Evolutionary conservation across 2,113 vertebrate genomes (phyloP), one percentile per base, ranked within the genome.

Genomic region (Girardinichthys multiradiatus): DNA sequence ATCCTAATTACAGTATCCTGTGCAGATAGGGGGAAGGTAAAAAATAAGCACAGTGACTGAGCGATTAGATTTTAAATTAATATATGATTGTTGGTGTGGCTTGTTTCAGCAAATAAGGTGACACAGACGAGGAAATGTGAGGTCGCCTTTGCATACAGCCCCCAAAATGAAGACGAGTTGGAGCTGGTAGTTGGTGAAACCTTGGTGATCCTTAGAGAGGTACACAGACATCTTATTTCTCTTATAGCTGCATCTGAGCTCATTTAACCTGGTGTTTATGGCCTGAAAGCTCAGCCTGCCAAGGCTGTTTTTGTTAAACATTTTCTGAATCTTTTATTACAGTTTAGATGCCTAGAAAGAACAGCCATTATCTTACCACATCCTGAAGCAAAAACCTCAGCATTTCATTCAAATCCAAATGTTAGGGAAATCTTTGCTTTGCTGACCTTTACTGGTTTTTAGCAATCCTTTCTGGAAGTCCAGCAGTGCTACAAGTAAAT

Each of bases 151-250:
- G 54, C 84, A 39, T 97, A 96, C 86, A 77, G 0, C 29, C 84
- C 94, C 0, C 0, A 77, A 31, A 94, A 95, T 67, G 64, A 87
- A 0, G 96, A 97, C 15, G 96, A 97, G 75, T 89, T 97, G 85
- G 80, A 86, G 60, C 89, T 97, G 85, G 83, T 81, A 57, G 76
- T 87, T 19, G 96, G 96, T 19, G 96, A 97, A 29, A 90, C 82
- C 11, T 62, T 97, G 60, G 95, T 96, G 77, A 86, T 97, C 73
- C 48, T 97, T 80, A 93, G 72, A 85, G 95, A 97, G 95, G 86
- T 87, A 80, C 4, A 37, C 0, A 4, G 17, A 83, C 54, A 26
- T 59, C 51, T 48, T 69, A 64, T 76, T 2, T 4, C 39, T 45
- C 39, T 37, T 21, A 57, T 67, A 26, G 11, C 5, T 73, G 29